phyloP scores from a whole-genome alignment of 2,797 vertebrate genomes.

The Chloroceryle amazona region DNA sequence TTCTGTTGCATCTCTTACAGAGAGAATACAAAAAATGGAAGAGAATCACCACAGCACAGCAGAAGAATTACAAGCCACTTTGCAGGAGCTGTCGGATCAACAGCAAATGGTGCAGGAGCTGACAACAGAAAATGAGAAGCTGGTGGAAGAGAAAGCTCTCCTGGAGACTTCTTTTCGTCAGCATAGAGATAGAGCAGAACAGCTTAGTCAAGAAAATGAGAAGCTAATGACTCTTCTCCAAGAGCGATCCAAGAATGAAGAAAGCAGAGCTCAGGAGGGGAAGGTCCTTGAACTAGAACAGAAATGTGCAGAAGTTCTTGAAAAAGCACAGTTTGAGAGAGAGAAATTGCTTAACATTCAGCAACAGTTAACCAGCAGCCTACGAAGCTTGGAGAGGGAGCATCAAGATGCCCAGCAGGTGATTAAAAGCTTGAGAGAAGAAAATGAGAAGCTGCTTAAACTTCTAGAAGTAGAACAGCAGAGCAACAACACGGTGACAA shows the following conservation, averaged over 20 bases:
- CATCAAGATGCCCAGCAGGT: slow-evolving; percentile 88
- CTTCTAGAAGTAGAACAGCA: slow-evolving; percentile 85
- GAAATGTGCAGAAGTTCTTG: slow-evolving; percentile 89
- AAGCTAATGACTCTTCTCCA: slow-evolving; percentile 86
- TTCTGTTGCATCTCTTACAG: slow-evolving; percentile 90
- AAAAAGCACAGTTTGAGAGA: slow-evolving; percentile 92
- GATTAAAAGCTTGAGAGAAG: slow-evolving; percentile 85
- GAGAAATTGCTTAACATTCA: slow-evolving; percentile 96
- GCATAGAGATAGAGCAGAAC: slow-evolving; percentile 90
- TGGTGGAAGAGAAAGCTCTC: slow-evolving; percentile 91
- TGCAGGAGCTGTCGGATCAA: slow-evolving; percentile 96
- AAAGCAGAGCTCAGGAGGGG: slow-evolving; percentile 78
- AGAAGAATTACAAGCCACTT: slow-evolving; percentile 95
- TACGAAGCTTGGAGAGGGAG: slow-evolving; percentile 90
- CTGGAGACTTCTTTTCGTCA: slow-evolving; percentile 93
- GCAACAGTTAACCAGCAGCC: slow-evolving; percentile 93
- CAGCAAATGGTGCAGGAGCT: slow-evolving; percentile 97
- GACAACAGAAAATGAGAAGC: slow-evolving; percentile 93
- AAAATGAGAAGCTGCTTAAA: slow-evolving; percentile 84
- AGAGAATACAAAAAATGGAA: slow-evolving; percentile 96
- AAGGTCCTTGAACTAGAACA: slow-evolving; percentile 90
- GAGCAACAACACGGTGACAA: slow-evolving; percentile 63
- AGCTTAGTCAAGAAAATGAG: slow-evolving; percentile 92
- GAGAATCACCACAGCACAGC: slow-evolving; percentile 96
- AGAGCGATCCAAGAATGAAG: slow-evolving; percentile 87